Conservation (phyloP, 1,140 invertebrate genomes). For the Pseudomyrmex flavicornis region DNA sequence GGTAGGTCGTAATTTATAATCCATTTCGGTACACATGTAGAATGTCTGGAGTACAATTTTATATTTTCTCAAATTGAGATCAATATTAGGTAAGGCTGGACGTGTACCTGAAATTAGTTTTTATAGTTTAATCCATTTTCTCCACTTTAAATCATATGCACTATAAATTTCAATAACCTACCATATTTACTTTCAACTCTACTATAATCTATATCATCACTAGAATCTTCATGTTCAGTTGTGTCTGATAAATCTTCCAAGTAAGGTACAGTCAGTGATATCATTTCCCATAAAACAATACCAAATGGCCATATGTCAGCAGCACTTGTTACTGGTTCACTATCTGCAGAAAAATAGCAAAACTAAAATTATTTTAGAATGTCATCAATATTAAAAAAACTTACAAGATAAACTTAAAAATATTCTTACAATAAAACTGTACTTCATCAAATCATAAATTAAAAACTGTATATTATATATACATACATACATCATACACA, state of each 20-base stretch:
- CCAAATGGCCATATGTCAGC: constrained; percentile 93
- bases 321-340: constrained; percentile 88
- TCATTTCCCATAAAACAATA: constrained; percentile 92
- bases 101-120: constrained; percentile 86
- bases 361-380: constrained; percentile 83
- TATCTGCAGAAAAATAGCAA: constrained; percentile 74
- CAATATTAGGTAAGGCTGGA: constrained; percentile 88
- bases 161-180: constrained; percentile 23
- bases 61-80: constrained; percentile 87
- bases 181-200: constrained; percentile 66
- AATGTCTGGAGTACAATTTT: constrained; percentile 89
- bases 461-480: background rate
- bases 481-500: too few relatives aligned
- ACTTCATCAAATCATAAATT: background rate
- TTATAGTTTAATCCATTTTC: constrained; percentile 21
- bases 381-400: background rate
- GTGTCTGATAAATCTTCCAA: constrained; percentile 69
- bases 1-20: constrained; percentile 87
- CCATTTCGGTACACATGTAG: constrained; percentile 89
- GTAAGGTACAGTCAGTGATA: constrained; percentile 90
- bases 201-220: constrained; percentile 56
- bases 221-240: constrained; percentile 70
- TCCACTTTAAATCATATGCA: background rate
- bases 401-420: constrained; percentile 70
- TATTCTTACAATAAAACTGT: constrained; percentile 77